phyloP scores from a whole-genome alignment of 1,140 invertebrate genomes.

The Drosophila parvula region DNA sequence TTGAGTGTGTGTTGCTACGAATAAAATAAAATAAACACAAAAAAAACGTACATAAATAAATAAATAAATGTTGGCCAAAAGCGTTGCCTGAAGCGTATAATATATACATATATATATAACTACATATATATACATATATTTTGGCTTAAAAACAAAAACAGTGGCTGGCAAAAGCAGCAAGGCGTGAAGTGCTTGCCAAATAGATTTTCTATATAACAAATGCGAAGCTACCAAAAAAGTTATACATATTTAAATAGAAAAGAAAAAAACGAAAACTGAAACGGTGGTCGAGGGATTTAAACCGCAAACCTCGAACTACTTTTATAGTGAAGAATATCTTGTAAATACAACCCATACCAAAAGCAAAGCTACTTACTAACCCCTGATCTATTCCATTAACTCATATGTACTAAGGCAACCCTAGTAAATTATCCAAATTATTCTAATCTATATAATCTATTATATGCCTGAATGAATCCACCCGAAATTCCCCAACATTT shows the following conservation, averaged over 20 bases:
- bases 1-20: slow-evolving; percentile 49
- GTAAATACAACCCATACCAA: slow-evolving; percentile 5
- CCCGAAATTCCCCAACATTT: not conserved
- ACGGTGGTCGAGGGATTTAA: not conserved
- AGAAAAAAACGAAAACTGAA: slow-evolving; percentile 48
- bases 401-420: not conserved
- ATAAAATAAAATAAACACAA: slow-evolving; percentile 36
- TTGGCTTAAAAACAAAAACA: slow-evolving; percentile 49
- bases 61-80: slow-evolving; percentile 71
- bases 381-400: slow-evolving; percentile 1
- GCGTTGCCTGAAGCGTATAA: slow-evolving; percentile 50
- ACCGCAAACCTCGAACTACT: slow-evolving; percentile 20
- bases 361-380: slow-evolving; percentile 3
- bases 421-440: slow-evolving; percentile 5
- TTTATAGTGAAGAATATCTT: not conserved
- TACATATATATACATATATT: slow-evolving; percentile 15
- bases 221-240: slow-evolving; percentile 13
- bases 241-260: slow-evolving; percentile 51
- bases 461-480: not conserved
- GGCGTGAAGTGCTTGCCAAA: slow-evolving; percentile 81
- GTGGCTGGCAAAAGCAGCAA: slow-evolving; percentile 66
- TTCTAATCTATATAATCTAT: too few relatives aligned
- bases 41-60: slow-evolving; percentile 43
- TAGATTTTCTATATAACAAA: slow-evolving; percentile 74
- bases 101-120: slow-evolving; percentile 17